Evolutionary conservation across 2,113 vertebrate species (phyloP), one percentile per base, ranked within the genome.

Genomic region (Puma concolor): DNA sequence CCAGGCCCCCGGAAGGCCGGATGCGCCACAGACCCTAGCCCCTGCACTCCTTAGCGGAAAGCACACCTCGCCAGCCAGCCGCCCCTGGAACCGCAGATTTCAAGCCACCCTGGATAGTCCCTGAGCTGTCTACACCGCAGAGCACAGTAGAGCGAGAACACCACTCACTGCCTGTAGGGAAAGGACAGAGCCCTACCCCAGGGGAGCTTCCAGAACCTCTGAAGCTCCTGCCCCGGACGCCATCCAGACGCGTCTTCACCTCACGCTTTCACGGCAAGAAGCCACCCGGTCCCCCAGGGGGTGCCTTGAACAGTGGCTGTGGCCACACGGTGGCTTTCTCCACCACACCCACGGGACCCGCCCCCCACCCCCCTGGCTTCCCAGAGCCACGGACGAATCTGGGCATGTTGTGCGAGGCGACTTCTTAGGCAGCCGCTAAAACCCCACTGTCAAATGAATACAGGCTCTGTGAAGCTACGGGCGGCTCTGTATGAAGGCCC

Each of bases 221-320:
- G 15, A 60, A 27, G 38, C 21, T 15, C 64, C 1, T 0, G 1
- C 12, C 10, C 6, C 4, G 1, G 76, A 44, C 16, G 11, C 48
- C 50, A 17, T 48, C 2, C 2, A 6, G 0, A 74, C 33, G 44
- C 1, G 12, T 36, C 38, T 27, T 17, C 29, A 48, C 36, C 87
- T 57, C 14, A 21, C 0, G 17, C 3, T 31, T 21, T 23, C n/a
- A 1, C 0, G 1, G 81, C 50, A 31, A 25, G 87, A 27, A 41
- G 60, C 33, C 2, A 0, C 19, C 1, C 76, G 17, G n/a, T 44
- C 74, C n/a, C 6, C 60, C 25, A 4, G 2, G 0, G 29, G 84
- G 11, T 23, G 31, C 50, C n/a, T 1, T 7, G 19, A 19, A 4
- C 0, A 0, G n/a, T 0, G 36, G 50, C 72, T 44, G 3, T 2